Base-by-base conservation (phyloP, 2,113 vertebrate species). In the Paradisaea rubra region DNA sequence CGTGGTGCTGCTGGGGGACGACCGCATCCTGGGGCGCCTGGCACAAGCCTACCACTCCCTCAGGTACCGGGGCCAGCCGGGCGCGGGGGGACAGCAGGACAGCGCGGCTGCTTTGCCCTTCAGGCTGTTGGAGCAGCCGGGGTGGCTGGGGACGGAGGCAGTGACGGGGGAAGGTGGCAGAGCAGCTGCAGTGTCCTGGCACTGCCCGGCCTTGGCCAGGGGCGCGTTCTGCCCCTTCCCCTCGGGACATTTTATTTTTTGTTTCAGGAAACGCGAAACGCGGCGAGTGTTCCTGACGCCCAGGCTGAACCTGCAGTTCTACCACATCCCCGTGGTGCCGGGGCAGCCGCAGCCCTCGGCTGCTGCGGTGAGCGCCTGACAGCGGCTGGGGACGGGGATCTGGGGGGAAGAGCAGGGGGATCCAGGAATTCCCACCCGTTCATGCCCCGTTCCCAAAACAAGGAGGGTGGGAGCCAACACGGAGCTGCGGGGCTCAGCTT, bases 301-400 rank as follows among this genome's bases (percentile, higher is more conserved):
- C 73, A 98, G 98, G 96, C 97, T 99, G 91, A 98, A 98, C 96
- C 97, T 99, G 83, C 98, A 99, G 94, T 98, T 99, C 96, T 99
- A 99, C 96, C 99, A 99, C 96, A 97, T 99, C 91, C 99, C 99
- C 0, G 98, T 99, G 25, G 66, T 96, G 79, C 91, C 81, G 0
- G 95, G 83, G 11, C 89, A 91, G 47, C 33, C 72, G 4, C 49
- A 57, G 9, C 37, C 77, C 64, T 86, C 81, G 27, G 30, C 97
- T 1, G 69, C 45, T 9, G 97, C 69, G 91, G 98, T 99, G 93
- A 95, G 95, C 20, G 41, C 16, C 15, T 12, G 37, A 11, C 59
- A 31, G n/a, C 21, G 4, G 10, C 66, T 9, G 25, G 11, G 0
- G 0, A 5, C 0, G 0, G 23, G 23, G n/a, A 0, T 60, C 37